Conservation (phyloP, 2,888 invertebrate species). For the Drosophila mimetica region DNA sequence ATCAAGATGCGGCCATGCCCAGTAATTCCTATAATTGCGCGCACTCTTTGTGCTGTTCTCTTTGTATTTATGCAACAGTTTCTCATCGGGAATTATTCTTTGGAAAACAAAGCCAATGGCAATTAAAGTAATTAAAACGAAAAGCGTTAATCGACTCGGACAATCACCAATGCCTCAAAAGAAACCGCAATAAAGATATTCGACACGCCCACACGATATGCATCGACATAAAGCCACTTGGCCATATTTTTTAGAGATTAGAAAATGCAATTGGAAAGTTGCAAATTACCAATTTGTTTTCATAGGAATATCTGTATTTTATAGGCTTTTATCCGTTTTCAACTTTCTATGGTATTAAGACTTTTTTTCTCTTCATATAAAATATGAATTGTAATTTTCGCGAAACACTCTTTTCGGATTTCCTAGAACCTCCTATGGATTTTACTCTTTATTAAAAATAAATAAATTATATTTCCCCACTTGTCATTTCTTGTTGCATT, state of each 20-base stretch:
- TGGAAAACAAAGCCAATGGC: constrained; percentile 24
- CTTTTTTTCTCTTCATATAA: not conserved
- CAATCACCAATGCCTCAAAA: constrained; percentile 15
- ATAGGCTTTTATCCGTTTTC: no score
- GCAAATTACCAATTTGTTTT: not conserved
- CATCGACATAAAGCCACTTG: not conserved
- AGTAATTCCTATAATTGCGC: constrained; percentile 32
- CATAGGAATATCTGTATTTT: not conserved
- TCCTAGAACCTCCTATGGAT: not conserved
- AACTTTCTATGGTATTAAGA: not conserved
- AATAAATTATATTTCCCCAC: constrained; percentile 35
- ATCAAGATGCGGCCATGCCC: constrained; percentile 29
- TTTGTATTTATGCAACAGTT: constrained; percentile 16
- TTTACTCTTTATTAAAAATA: not conserved
- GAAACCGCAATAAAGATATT: constrained; percentile 31
- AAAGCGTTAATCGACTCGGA: constrained; percentile 24
- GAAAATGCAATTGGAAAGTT: not conserved
- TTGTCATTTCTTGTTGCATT: constrained; percentile 45
- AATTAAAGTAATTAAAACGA: constrained; percentile 45
- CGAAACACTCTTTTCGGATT: not conserved
- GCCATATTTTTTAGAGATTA: not conserved
- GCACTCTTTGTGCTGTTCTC: constrained; percentile 5
- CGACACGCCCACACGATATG: constrained; percentile 18
- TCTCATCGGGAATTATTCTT: constrained; percentile 18
- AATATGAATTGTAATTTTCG: not conserved